Evolutionary conservation across 2,113 vertebrate genomes (phyloP).

Genomic region (Chlorodrepanis virens): DNA sequence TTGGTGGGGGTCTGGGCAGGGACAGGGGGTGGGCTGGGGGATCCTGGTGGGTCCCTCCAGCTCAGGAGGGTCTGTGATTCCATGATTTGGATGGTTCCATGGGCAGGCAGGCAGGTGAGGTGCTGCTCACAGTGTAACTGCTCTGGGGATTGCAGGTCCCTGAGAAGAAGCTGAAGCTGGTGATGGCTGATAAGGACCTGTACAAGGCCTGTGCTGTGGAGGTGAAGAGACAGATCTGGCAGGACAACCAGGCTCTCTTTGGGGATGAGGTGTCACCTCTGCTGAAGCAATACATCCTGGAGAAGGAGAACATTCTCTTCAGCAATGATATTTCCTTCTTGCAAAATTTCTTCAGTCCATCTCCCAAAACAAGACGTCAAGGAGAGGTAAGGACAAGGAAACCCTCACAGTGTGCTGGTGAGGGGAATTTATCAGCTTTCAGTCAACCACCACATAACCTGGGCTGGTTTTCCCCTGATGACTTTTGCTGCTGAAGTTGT

Average conservation of each 20-base stretch:
- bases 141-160: constrained; percentile 78
- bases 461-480: background rate
- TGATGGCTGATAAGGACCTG: constrained; percentile 96
- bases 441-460: background rate
- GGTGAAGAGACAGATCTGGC: constrained; percentile 98
- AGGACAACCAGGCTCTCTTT: constrained; percentile 98
- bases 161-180: constrained; percentile 95
- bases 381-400: constrained; percentile 81
- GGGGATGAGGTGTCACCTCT: constrained; percentile 95
- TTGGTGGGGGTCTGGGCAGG: background rate
- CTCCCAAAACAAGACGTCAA: constrained; percentile 90
- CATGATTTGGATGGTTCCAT: background rate
- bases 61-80: fast-evolving
- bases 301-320: constrained; percentile 92
- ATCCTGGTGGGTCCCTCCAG: fast-evolving
- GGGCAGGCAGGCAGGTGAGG: background rate
- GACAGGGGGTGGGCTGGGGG: fast-evolving
- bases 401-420: fast-evolving
- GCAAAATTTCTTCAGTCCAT: constrained; percentile 95
- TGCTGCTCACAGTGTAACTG: background rate
- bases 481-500: background rate
- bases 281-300: constrained; percentile 95
- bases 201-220: constrained; percentile 95
- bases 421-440: background rate
- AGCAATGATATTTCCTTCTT: constrained; percentile 91